These are phyloP conservation scores for Ophion costatus DNA, from an alignment of 2,888 invertebrate genomes.

Conservation along the genomic window DNA sequence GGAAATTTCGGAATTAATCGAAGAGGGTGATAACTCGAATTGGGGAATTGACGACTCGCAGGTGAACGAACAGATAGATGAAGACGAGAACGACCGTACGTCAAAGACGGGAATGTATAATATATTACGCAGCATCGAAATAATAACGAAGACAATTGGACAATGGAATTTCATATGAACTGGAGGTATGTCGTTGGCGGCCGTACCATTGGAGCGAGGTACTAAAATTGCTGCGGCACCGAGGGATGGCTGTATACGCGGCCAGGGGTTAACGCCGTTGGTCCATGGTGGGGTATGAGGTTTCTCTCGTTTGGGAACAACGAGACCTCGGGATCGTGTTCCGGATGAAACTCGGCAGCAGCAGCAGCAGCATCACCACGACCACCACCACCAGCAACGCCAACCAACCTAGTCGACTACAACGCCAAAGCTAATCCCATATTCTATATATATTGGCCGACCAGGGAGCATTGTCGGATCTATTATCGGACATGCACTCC, in stretches of 20 bases:
- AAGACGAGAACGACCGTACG: slow-evolving; percentile 2
- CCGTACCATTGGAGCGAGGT: slow-evolving; percentile 68
- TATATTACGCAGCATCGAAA: slow-evolving; percentile 46
- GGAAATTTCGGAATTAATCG: not conserved
- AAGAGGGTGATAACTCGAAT: not conserved
- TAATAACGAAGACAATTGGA: slow-evolving; percentile 64
- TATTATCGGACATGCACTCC: slow-evolving; percentile 67
- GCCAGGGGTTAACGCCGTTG: slow-evolving; percentile 35
- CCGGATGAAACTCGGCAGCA: slow-evolving; percentile 58
- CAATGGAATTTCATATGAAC: slow-evolving; percentile 71
- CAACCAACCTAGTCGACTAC: slow-evolving; percentile 56
- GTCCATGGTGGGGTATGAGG: slow-evolving; percentile 45
- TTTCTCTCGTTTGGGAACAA: slow-evolving; percentile 59
- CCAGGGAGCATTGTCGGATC: slow-evolving; percentile 66
- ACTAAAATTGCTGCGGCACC: slow-evolving; percentile 68
- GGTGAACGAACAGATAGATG: not conserved
- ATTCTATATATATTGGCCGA: slow-evolving; percentile 63
- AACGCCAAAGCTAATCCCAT: slow-evolving; percentile 65
- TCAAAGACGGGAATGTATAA: slow-evolving; percentile 26
- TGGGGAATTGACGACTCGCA: not conserved
- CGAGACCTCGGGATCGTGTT: slow-evolving; percentile 58
- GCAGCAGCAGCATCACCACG: slow-evolving; percentile 21
- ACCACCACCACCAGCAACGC: slow-evolving; percentile 40
- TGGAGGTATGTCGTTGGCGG: slow-evolving; percentile 52
- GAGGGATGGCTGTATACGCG: slow-evolving; percentile 20